Conservation (phyloP, 2,797 vertebrate genomes). For the Eremophila alpestris region DNA sequence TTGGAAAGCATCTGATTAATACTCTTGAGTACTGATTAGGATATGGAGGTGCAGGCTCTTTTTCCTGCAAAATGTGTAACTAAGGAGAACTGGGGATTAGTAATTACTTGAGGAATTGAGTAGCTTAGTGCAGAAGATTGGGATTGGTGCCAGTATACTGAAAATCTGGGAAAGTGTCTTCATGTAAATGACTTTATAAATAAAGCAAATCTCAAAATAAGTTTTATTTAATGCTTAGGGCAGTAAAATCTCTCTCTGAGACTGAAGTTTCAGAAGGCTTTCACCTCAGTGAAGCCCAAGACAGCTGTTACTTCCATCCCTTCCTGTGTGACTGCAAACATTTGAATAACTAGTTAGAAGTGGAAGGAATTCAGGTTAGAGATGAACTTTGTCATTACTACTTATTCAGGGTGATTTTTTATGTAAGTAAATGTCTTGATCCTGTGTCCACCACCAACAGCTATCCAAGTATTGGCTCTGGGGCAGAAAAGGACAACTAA, state of each 20-base stretch:
- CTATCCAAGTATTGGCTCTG: not conserved
- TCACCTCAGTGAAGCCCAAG: not conserved
- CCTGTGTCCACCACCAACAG: not conserved
- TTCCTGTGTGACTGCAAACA: not conserved
- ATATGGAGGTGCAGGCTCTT: not conserved
- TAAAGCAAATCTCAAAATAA: not conserved
- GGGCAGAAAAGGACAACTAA: not conserved
- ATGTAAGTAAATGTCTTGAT: not conserved
- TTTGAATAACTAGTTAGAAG: not conserved
- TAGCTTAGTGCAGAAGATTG: not conserved
- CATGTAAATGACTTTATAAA: not conserved
- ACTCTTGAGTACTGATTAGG: not conserved
- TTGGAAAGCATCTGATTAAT: not conserved
- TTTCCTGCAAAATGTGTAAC: not conserved
- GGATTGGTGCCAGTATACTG: not conserved
- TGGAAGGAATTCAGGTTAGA: not conserved
- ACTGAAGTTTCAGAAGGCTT: not conserved
- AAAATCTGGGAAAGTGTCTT: not conserved
- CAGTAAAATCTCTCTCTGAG: not conserved
- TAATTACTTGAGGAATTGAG: not conserved
- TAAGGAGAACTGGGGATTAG: not conserved
- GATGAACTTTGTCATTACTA: not conserved
- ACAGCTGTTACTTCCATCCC: not conserved
- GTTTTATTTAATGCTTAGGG: not conserved
- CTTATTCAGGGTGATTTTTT: not conserved